Evolutionary conservation across 2,797 vertebrate species (phyloP), one percentile per base, ranked within the genome.

Genomic region (Pyrocephalus nanus): DNA sequence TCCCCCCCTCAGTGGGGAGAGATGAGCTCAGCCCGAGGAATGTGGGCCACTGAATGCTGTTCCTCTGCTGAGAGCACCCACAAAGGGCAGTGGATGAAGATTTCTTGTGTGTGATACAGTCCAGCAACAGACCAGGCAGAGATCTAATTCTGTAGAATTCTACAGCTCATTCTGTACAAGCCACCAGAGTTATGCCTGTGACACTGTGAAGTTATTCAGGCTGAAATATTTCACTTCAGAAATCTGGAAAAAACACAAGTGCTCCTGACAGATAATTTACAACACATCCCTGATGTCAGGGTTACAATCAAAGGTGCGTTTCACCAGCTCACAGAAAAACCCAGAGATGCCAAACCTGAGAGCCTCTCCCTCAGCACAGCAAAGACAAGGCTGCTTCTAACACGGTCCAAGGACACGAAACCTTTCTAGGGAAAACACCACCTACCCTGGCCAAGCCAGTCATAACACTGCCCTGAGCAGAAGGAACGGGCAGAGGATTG

Each of bases 381-480:
- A 76, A 72, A 87, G 53, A 36, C 50, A 74, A 45, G 43, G 65
- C 47, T 45, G 54, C 6, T 79, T 60, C 48, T 61, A 48, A 30
- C 3, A 17, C 0, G 0, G 23, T 9, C 48, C 47, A 72, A 74
- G 77, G 66, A 53, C 72, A 80, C 34, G 29, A 42, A 32, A 36
- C 8, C 27, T 69, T 27, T 53, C 57, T 16, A 72, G 30, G 69
- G 34, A 29, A 85, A 74, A 8, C 0, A 54, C 3, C 51, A 66
- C 10, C 54, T 14, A 22, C 22, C 36, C 47, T 40, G 29, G 47
- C 50, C 50, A 54, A 78, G 54, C 8, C 27, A 65, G 11, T 10
- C 27, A 2, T 7, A 30, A 47, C 14, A 14, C 0, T 74, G 71
- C 69, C 51, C 25, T 1, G 2, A 8, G 0, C 26, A 36, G 34